Base-by-base conservation (phyloP, 2,888 invertebrate species). In the Athalia circularis region DNA sequence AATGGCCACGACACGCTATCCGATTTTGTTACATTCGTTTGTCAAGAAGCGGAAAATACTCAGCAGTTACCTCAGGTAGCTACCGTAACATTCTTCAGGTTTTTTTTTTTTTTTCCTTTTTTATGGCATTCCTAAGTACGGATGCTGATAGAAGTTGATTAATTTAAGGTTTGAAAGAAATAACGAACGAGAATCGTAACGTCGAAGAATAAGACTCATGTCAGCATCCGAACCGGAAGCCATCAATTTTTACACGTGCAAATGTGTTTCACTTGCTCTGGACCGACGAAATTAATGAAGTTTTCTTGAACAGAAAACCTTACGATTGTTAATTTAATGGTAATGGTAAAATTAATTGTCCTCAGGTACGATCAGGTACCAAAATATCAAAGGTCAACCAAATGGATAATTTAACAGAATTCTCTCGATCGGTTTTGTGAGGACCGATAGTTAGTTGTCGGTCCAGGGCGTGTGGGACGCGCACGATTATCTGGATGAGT, bases 21-120 rank as follows among this genome's bases (percentile, higher is more conserved):
- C 3, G 98, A 99, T 91, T 98, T 98, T 91, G 98, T 98, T 82
- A 98, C 98, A 65, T 97, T 98, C 88, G 98, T 98, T 76, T 98
- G 98, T 89, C 98, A 98, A 91, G 98, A 98, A 91, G 96, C 96
- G 50, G 95, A 96, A 84, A 94, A 94, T 80, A 94, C 94, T 80
- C 93, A 94, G 86, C 95, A 95, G 90, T 93, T 94, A 87, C 92
- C 95, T 88, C 95, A 95, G 94, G 95, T 95, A 91, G 88, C 87
- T 72, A 72, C 0, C 72, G 72, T 72, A 6, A 47, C 72, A 29
- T 29, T 29, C 29, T 29, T 29, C 29, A 29, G 29, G 29, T 29
- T 29, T 29, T 0, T 29, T 29, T 29, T 29, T 29, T 29, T 29
- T 29, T 29, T 29, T 0, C 29, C 2, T 29, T 29, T 54, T 54